Base-by-base conservation (phyloP, 2,113 vertebrate species). In the Grallaria varia region DNA sequence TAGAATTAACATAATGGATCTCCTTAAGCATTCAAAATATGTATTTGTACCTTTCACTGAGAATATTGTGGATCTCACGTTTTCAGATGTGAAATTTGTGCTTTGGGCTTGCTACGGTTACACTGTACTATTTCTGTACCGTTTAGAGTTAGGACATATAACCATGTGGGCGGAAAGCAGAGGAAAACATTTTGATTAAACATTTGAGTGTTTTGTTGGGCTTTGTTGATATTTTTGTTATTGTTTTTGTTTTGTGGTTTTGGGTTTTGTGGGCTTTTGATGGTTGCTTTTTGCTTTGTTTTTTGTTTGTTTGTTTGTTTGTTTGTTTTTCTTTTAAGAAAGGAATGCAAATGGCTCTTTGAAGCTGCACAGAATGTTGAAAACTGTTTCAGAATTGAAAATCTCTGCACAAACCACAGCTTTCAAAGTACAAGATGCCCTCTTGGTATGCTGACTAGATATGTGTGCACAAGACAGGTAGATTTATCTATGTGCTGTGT, bases 141-240 rank as follows among this genome's bases (percentile, higher is more conserved):
- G 4, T 72, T 49, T 42, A 52, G 50, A 83, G 59, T 77, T 42
- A 66, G 55, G 28, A 27, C 25, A 62, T 71, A 15, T 87, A 80
- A 66, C 42, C 8, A 3, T 74, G 42, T 63, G 79, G 39, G 77
- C 80, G 40, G 35, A 93, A 93, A 67, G 55, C 35, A 89, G 63
- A 84, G 71, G 17, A 90, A 83, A 90, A 88, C 85, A 85, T 92
- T 95, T 92, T 76, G 75, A 86, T 86, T 93, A 77, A 94, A 86
- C 33, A 63, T 28, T 64, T 83, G n/a, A 76, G 15, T 78, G 39
- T 67, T 84, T 73, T 72, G 22, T 44, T 53, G 31, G 6, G 5
- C 3, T 59, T 62, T 78, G 50, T 31, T 71, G 42, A 5, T 62
- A 58, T 73, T 56, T 31, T 82, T 40, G n/a, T n/a, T n/a, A n/a